phyloP scores from a whole-genome alignment of 2,888 invertebrate genomes.

The Aphidoletes aphidimyza region DNA sequence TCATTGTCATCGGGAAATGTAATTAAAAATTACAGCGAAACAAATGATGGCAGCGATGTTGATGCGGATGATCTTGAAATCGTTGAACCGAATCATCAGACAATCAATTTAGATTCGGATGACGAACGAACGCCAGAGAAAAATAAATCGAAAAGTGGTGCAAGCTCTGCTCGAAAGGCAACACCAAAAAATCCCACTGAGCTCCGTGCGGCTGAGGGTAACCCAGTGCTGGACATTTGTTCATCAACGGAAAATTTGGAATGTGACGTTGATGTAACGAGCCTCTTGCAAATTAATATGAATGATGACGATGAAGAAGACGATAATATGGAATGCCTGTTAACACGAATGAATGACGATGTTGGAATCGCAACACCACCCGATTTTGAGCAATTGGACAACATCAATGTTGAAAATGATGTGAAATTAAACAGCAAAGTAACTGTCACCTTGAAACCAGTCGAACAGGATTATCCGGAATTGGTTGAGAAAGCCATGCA shows the following conservation, averaged over 20 bases:
- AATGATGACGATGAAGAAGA: neutral
- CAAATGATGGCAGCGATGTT: slow-evolving; percentile 65
- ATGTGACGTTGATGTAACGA: slow-evolving; percentile 16
- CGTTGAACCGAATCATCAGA: slow-evolving; percentile 65
- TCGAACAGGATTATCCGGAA: neutral
- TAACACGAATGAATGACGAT: neutral
- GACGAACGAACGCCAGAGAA: slow-evolving; percentile 60
- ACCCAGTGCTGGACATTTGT: slow-evolving; percentile 25
- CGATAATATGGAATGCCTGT: neutral
- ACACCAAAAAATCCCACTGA: too few species aligned
- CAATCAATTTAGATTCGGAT: slow-evolving; percentile 65
- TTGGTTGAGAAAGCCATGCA: neutral
- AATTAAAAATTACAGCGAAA: slow-evolving; percentile 63
- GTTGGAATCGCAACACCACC: slow-evolving; percentile 19
- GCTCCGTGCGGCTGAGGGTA: too few species aligned
- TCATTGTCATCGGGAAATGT: slow-evolving; percentile 64
- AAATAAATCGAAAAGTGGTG: neutral
- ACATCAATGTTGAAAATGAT: neutral
- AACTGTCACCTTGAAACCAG: neutral
- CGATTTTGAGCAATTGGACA: neutral
- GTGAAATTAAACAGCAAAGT: neutral
- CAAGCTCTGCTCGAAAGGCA: too few species aligned
- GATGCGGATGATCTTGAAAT: slow-evolving; percentile 66
- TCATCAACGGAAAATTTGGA: slow-evolving; percentile 37
- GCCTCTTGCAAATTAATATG: neutral